Percentiles rank a stretch among this genome's conserved stretches.
phyloP scores from a whole-genome alignment of 2,797 vertebrate species.

The Sylvilagus floridanus region DNA sequence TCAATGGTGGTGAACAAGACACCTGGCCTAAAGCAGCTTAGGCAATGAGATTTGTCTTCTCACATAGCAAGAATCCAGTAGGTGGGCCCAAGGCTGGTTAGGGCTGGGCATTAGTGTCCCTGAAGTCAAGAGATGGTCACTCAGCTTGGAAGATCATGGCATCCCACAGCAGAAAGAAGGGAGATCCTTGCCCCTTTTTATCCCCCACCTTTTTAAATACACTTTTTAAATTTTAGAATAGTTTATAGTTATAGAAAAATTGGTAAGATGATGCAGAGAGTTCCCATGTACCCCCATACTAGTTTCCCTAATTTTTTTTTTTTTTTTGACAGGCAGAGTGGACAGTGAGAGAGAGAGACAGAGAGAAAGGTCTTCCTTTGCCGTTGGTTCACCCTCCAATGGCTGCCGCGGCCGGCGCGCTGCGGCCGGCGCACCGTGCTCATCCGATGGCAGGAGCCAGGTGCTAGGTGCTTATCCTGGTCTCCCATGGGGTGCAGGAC shows the following conservation, averaged over 20 bases:
- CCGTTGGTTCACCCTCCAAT: too few species aligned
- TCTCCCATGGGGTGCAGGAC: too few species aligned
- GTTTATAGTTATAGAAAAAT: not conserved
- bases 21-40: not conserved
- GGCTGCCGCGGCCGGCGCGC: too few species aligned
- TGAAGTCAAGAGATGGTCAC: not conserved
- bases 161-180: not conserved
- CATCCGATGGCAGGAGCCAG: too few species aligned
- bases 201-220: not conserved
- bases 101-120: not conserved
- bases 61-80: not conserved
- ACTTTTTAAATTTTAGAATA: conserved; percentile 1
- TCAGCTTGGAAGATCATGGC: not conserved
- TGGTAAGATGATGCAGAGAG: not conserved
- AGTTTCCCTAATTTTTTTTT: not conserved
- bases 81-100: not conserved
- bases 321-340: too few species aligned
- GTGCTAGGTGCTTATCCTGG: too few species aligned
- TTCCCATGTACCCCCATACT: not conserved
- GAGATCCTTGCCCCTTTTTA: not conserved
- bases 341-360: too few species aligned
- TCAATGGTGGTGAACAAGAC: not conserved
- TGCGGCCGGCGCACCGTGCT: too few species aligned
- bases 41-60: conserved; percentile 8
- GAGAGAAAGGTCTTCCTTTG: too few species aligned